These are phyloP conservation scores for Emydura subglobosa DNA, from an alignment of 2,113 vertebrate species.

Conservation along the genomic window DNA sequence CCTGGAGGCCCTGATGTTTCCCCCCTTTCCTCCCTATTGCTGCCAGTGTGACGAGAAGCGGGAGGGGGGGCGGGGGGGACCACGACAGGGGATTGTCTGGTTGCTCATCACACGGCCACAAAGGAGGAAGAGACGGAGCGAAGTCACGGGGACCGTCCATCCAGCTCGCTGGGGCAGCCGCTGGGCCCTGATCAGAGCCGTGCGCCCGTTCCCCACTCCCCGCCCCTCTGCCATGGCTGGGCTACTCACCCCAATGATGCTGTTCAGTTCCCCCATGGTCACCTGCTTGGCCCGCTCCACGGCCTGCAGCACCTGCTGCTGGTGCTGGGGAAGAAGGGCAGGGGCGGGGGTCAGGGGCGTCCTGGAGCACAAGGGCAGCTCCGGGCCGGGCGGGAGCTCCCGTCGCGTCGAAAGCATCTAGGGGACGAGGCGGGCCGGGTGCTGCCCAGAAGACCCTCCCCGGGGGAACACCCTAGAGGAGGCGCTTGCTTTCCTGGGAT, in stretches of 20 bases:
- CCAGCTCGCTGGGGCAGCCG: neutral
- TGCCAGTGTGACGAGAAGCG: too few relatives aligned
- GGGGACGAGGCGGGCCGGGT: neutral
- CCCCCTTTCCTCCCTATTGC: neutral
- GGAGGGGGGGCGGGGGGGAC: accelerated
- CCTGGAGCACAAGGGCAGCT: neutral
- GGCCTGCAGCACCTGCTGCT: conserved; percentile 94
- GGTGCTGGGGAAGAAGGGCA: conserved; percentile 82
- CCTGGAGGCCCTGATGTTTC: accelerated
- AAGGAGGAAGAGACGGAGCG: neutral
- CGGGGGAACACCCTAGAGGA: too few relatives aligned
- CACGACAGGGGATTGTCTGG: neutral
- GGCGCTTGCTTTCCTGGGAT: neutral
- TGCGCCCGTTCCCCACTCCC: too few relatives aligned
- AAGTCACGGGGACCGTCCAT: neutral
- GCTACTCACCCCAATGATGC: conserved; percentile 92
- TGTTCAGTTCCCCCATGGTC: conserved; percentile 92
- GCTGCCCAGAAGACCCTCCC: neutral
- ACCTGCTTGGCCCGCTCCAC: conserved; percentile 95
- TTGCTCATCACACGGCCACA: accelerated
- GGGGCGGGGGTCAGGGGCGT: accelerated
- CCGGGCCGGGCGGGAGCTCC: too few relatives aligned
- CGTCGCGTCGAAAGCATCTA: neutral
- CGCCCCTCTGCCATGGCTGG: neutral
- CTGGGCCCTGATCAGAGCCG: too few relatives aligned